Conservation (phyloP, 2,113 vertebrate genomes). For the Thunnus thynnus region DNA sequence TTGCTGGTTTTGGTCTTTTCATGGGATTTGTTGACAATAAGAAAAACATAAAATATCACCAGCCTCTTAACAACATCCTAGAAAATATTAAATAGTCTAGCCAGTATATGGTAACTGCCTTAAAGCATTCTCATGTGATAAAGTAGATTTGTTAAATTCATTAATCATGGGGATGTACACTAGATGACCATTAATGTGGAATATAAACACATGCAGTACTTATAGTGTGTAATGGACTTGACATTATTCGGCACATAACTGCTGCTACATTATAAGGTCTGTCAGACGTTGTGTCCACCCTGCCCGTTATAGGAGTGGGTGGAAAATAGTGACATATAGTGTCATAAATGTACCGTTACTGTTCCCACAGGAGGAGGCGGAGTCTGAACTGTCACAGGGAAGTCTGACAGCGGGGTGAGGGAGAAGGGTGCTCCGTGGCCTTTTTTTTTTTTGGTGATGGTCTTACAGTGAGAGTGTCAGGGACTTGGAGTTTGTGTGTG, state of each 20-base stretch:
- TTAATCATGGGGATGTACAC: background rate
- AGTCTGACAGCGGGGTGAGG: slow-evolving; percentile 3
- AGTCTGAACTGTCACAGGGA: slow-evolving; percentile 12
- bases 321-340: slow-evolving; percentile 4
- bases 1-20: slow-evolving; percentile 13
- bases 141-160: background rate
- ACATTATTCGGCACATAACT: slow-evolving; percentile 3
- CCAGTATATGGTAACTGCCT: slow-evolving; percentile 5
- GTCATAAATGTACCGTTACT: background rate
- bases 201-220: background rate
- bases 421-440: background rate
- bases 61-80: background rate
- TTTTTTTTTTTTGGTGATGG: background rate
- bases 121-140: background rate
- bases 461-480: slow-evolving; percentile 12
- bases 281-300: slow-evolving; percentile 9
- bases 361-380: slow-evolving; percentile 30
- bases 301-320: slow-evolving; percentile 14
- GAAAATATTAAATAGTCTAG: background rate
- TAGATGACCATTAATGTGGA: background rate
- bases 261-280: slow-evolving; percentile 8
- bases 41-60: background rate
- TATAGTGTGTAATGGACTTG: background rate
- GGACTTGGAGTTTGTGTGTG: slow-evolving; percentile 12
- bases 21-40: background rate